Evolutionary conservation across 2,888 invertebrate genomes (phyloP), one percentile per base, ranked within the genome.

Genomic region (Camptogramma bilineatum): DNA sequence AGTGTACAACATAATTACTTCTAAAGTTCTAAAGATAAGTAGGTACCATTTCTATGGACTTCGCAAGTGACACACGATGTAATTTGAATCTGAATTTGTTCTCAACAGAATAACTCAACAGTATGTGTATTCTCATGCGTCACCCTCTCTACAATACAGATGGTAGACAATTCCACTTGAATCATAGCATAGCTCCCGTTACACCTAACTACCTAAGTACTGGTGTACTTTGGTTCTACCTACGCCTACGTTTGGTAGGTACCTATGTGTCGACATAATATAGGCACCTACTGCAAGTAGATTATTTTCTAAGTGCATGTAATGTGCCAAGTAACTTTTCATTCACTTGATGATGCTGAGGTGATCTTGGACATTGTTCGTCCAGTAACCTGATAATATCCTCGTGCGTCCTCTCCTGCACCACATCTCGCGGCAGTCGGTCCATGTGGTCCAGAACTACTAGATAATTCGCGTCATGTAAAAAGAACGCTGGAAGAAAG

Each of bases 371-470:
- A 53, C 98, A 96, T 84, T 98, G 98, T 75, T 98, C 98, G 77
- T 99, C 98, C 59, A 99, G 91, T 66, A 99, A 89, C 68, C 97
- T 94, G 8, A 99, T 98, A 76, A 99, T 99, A 81, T 99, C 99
- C 69, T 97, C 96, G 83, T 99, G 99, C 81, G 97, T 94, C 52
- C 98, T 93, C 86, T 99, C 98, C 72, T 96, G 96, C 0, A 99
- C 99, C 53, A 99, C 97, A 83, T 99, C 98, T 0, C 98, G 91
- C 0, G 99, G 99, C 76, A 98, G 91, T 53, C 98, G 94, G 90
- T 99, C 99, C 99, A 99, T 98, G 86, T 99, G 98, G 92, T 99
- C 99, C n/a, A n/a, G n/a, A n/a, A n/a, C n/a, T n/a, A n/a, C n/a
- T n/a, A n/a, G n/a, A n/a, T n/a, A n/a, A n/a, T n/a, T n/a, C n/a